phyloP scores from a whole-genome alignment of 1,140 invertebrate genomes.

The Bombus confusus region DNA sequence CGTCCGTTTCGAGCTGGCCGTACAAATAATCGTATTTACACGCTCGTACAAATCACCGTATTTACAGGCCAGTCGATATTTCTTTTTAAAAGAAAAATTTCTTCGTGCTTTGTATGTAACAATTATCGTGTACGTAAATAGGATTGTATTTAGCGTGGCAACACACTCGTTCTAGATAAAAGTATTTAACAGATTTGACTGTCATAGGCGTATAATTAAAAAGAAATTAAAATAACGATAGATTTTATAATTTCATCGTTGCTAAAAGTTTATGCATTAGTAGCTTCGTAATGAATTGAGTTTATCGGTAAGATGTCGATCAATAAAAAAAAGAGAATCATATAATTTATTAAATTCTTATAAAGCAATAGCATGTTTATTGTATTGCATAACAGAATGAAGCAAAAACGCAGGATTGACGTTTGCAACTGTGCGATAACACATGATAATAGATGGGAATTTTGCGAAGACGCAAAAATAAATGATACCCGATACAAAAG shows the following conservation, averaged over 20 bases:
- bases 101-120: background rate
- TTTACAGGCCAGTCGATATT: too few relatives aligned
- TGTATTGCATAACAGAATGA: conserved; percentile 52
- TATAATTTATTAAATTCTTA: too few relatives aligned
- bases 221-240: background rate
- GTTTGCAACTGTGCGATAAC: conserved; percentile 35
- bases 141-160: too few relatives aligned
- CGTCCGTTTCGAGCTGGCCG: background rate
- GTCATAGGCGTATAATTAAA: background rate
- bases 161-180: background rate
- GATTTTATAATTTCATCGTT: background rate
- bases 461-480: conserved; percentile 27
- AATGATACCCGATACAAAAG: conserved; percentile 19
- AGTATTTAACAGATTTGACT: background rate
- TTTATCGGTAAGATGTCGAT: background rate
- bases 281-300: background rate
- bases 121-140: too few relatives aligned
- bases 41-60: background rate
- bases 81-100: background rate
- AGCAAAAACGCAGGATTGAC: background rate
- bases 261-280: background rate
- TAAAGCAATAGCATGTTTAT: conserved; percentile 6
- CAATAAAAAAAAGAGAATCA: background rate
- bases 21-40: too few relatives aligned
- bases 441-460: conserved; percentile 53